Conservation (phyloP, 1,140 invertebrate genomes). For the Thaumatotibia leucotreta region DNA sequence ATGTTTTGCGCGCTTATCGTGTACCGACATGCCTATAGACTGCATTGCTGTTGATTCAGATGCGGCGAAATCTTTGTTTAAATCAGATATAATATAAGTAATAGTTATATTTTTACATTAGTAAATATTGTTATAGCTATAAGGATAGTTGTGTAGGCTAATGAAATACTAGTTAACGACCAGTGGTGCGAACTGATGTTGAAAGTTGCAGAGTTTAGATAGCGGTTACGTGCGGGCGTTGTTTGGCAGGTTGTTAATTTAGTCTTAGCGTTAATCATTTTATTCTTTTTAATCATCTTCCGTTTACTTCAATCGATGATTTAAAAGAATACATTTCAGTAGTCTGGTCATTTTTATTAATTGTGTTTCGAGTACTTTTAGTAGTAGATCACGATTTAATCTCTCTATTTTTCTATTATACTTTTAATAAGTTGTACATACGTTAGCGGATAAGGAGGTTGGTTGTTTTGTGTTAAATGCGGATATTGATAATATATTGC, state of each 20-base stretch:
- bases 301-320: slow-evolving; percentile 34
- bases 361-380: slow-evolving; percentile 5
- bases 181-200: slow-evolving; percentile 73
- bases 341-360: slow-evolving; percentile 46
- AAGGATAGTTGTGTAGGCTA: slow-evolving; percentile 45
- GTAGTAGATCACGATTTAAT: slow-evolving; percentile 44
- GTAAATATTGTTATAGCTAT: slow-evolving; percentile 53
- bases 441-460: slow-evolving; percentile 40
- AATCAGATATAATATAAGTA: slow-evolving; percentile 21
- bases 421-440: slow-evolving; percentile 62
- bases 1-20: not conserved
- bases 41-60: not conserved
- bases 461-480: slow-evolving; percentile 61
- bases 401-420: slow-evolving; percentile 64
- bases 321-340: slow-evolving; percentile 17
- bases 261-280: slow-evolving; percentile 52
- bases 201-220: slow-evolving; percentile 73
- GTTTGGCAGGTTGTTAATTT: slow-evolving; percentile 68
- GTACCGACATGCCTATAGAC: not conserved
- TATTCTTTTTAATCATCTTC: slow-evolving; percentile 44
- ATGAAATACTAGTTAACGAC: slow-evolving; percentile 58
- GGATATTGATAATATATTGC: slow-evolving; percentile 63
- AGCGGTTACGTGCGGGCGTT: slow-evolving; percentile 63
- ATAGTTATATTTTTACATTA: slow-evolving; percentile 70
- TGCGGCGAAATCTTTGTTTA: not conserved